Evolutionary conservation across 2,888 invertebrate genomes (phyloP), one percentile per base, ranked within the genome.

Genomic region (Xestia xanthographa): DNA sequence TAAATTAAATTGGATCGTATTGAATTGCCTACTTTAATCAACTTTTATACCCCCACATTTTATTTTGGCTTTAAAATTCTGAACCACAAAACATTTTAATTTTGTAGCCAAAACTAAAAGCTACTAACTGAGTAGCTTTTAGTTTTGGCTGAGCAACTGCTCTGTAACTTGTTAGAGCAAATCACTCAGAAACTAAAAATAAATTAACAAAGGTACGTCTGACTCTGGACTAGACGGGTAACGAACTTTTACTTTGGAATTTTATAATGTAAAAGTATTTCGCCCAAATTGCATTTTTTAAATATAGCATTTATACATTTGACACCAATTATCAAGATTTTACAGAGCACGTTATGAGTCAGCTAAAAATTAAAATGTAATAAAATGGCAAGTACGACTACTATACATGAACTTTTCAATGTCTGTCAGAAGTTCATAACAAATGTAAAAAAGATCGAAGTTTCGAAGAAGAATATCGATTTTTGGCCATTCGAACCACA

Each of bases 121-220:
- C 50, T 58, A 50, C 69, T 79, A n/a, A n/a, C n/a, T n/a, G n/a
- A n/a, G n/a, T n/a, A n/a, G n/a, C n/a, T n/a, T n/a, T n/a, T n/a
- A n/a, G n/a, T n/a, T n/a, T n/a, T n/a, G n/a, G n/a, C n/a, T n/a
- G n/a, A n/a, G n/a, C 22, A 26, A 45, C 67, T 29, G 60, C 62
- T 65, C 22, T 26, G 62, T 34, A 22, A 63, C 38, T 66, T 65
- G 53, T 79, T 53, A 60, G 22, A 38, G 29, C 26, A 69, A 75
- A 82, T 80, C 72, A 69, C 50, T 72, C 62, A 72, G 66, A 77
- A 72, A 68, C 29, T 67, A 79, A 83, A 78, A 79, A 79, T 45
- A 45, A 71, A 80, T 80, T 38, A 69, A 65, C 56, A 84, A 69
- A 43, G 71, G 34, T 65, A 26, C 22, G 84, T 84, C 85, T 84